Evolutionary conservation across 30 jellyfish, hydroid and myxozoan genomes (phyloP), one percentile per base, ranked within the genome.

Genomic region (Turritopsis rubra): DNA sequence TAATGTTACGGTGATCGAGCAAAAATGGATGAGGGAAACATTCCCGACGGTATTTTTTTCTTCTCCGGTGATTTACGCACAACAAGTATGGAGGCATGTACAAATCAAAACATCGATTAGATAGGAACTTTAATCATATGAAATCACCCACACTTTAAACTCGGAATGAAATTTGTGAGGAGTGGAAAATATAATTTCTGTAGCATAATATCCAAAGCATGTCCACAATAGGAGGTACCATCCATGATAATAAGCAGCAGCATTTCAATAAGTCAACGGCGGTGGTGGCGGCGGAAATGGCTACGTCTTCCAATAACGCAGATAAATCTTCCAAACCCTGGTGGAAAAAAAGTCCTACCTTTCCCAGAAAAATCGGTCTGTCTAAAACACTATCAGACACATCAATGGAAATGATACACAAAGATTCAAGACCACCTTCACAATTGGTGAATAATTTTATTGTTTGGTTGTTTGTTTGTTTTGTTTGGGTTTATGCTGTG

Each of bases 271-370:
- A n/a, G n/a, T n/a, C n/a, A n/a, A n/a, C n/a, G n/a, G n/a, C n/a
- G n/a, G n/a, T n/a, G 13, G 60, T 13, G 13, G 5, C 60, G 5
- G 60, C 60, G 9, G 13, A 41, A 41, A 41, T 41, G 13, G 5
- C 60, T 41, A 41, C 60, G 5, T 41, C 60, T 3, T 41, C 60
- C 60, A 3, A 5, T 13, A 41, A 13, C 60, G 5, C 60, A 5
- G 60, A 41, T 41, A 41, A 41, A 41, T 41, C 60, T 41, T 29
- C 30, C 41, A 53, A 77, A 24, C 72, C 23, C 27, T 77, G 85
- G 85, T 77, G 85, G 85, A 77, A 29, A 77, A 52, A 52, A 18
- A 77, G 72, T 77, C 72, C 85, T 28, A 1, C 85, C 41, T 18
- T 30, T 30, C 52, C 66, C 28, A 30, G 85, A 28, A 68, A 68